Evolutionary conservation across 2,888 invertebrate genomes (phyloP).

Genomic region (Campoplex nolae): DNA sequence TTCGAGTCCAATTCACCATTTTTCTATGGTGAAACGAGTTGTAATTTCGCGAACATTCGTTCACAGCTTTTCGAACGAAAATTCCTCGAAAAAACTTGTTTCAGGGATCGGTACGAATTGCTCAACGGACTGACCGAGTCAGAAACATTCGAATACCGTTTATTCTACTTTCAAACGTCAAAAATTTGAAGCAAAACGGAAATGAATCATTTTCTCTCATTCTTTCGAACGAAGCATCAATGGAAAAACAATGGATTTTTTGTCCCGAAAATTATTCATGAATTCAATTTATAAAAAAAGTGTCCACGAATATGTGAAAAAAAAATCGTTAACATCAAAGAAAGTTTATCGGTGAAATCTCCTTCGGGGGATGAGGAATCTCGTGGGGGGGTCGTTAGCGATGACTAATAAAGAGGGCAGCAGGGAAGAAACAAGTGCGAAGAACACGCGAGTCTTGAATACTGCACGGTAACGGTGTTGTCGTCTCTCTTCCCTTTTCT

Average conservation of each 20-base stretch:
- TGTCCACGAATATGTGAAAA: background rate
- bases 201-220: background rate
- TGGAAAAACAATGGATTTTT: background rate
- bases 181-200: background rate
- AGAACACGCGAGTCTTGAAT: constrained; percentile 55
- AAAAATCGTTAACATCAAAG: background rate
- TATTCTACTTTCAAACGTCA: background rate
- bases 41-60: no score
- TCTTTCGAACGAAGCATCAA: background rate
- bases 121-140: background rate
- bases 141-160: background rate
- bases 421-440: constrained; percentile 22
- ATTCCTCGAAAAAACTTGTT: no score
- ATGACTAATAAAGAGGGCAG: constrained; percentile 9
- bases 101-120: background rate
- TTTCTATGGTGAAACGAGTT: no score
- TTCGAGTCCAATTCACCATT: no score
- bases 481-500: constrained; percentile 68
- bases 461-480: constrained; percentile 74
- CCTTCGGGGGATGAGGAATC: constrained; percentile 57
- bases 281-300: background rate
- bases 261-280: background rate
- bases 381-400: constrained; percentile 69
- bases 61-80: no score
- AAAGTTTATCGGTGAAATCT: background rate